Evolutionary conservation across 2,888 invertebrate genomes (phyloP).

Genomic region (Eledone cirrhosa): DNA sequence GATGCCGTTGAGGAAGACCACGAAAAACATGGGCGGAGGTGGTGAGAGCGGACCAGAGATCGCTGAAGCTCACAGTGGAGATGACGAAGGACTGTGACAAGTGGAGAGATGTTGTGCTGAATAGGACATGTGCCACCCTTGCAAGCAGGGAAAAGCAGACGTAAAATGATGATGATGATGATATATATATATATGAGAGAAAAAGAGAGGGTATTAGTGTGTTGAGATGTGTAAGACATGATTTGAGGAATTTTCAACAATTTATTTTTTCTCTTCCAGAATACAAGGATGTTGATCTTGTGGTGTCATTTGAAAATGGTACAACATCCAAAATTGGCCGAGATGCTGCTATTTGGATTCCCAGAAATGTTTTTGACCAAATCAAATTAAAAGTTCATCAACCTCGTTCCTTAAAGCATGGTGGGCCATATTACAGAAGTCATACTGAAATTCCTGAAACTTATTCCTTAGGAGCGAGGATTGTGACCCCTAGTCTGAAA

Average conservation of each 20-base stretch:
- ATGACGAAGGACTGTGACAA: too few species aligned
- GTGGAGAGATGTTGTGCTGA: too few species aligned
- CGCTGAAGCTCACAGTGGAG: too few species aligned
- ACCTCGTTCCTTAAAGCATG: slow-evolving; percentile 58
- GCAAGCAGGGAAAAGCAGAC: too few species aligned
- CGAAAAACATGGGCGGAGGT: too few species aligned
- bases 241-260: neutral
- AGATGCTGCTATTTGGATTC: slow-evolving; percentile 62
- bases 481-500: slow-evolving; percentile 39
- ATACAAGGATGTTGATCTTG: slow-evolving; percentile 54
- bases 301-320: slow-evolving; percentile 62
- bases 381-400: slow-evolving; percentile 61
- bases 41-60: too few species aligned
- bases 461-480: slow-evolving; percentile 62
- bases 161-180: too few species aligned
- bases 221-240: neutral
- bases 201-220: too few species aligned
- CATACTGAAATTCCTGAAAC: slow-evolving; percentile 58
- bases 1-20: too few species aligned
- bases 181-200: too few species aligned
- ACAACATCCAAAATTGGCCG: slow-evolving; percentile 52
- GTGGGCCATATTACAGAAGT: slow-evolving; percentile 51
- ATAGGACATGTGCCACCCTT: too few species aligned
- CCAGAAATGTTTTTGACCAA: slow-evolving; percentile 60
- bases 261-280: slow-evolving; percentile 41